phyloP scores from a whole-genome alignment of 2,888 invertebrate species.

The Chaitophorus viminalis region DNA sequence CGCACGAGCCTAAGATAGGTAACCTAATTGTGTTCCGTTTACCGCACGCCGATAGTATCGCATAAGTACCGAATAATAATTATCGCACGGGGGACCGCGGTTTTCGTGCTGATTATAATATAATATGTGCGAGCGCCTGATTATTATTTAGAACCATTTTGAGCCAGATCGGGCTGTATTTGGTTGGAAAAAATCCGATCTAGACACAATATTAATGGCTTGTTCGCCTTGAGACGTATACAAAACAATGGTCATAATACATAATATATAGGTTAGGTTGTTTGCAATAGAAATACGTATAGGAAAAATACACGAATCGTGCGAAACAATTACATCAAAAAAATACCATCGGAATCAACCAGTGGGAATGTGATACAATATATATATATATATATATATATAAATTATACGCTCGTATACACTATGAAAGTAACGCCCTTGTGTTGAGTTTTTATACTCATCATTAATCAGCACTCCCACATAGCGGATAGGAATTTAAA shows the following conservation, averaged over 20 bases:
- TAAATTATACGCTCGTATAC: no score
- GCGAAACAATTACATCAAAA: slow-evolving; percentile 1
- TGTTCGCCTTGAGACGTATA: slow-evolving; percentile 24
- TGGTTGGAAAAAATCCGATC: slow-evolving; percentile 27
- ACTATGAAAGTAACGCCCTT: slow-evolving; percentile 38
- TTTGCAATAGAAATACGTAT: slow-evolving; percentile 25
- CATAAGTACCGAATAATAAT: no score
- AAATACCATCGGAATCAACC: background rate
- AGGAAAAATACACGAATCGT: background rate
- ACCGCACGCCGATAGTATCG: no score
- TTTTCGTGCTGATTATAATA: background rate
- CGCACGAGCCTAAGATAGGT: no score
- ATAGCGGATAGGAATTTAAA: background rate
- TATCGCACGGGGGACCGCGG: background rate
- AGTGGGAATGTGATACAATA: slow-evolving; percentile 19
- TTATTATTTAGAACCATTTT: background rate
- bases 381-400: no score
- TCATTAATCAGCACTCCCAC: slow-evolving; percentile 17
- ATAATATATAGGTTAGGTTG: background rate
- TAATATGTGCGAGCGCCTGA: background rate
- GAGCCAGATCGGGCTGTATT: slow-evolving; percentile 8
- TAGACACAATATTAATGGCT: slow-evolving; percentile 4
- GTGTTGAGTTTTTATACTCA: slow-evolving; percentile 26
- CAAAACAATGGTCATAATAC: slow-evolving; percentile 20
- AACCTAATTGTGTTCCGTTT: no score